These are phyloP conservation scores for Drosophila neutralis DNA, from an alignment of 2,888 invertebrate species.

Conservation along the genomic window DNA sequence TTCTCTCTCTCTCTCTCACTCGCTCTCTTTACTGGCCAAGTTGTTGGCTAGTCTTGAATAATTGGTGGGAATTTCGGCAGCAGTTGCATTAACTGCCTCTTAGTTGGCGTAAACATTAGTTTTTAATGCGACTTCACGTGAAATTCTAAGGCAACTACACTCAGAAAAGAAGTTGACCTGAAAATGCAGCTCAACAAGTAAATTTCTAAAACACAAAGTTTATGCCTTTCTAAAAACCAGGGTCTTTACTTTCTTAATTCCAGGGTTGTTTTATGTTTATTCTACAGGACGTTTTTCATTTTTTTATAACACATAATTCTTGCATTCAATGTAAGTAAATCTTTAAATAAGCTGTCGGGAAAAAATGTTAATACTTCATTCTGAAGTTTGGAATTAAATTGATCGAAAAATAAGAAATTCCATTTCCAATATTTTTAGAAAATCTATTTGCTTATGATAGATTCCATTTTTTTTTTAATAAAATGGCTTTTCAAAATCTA, in stretches of 20 bases:
- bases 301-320: background rate
- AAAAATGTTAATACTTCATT: background rate
- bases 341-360: background rate
- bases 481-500: background rate
- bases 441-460: background rate
- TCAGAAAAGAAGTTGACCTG: slow-evolving; percentile 15
- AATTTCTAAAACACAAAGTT: background rate
- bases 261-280: background rate
- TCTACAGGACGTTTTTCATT: background rate
- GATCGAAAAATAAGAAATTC: fast-evolving
- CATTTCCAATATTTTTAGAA: background rate
- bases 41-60: background rate
- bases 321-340: background rate
- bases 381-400: background rate
- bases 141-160: slow-evolving; percentile 42
- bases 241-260: background rate
- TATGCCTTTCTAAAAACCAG: background rate
- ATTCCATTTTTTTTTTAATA: too few species aligned
- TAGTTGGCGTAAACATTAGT: background rate
- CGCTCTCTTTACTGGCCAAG: background rate
- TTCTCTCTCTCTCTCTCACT: background rate
- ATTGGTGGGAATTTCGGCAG: slow-evolving; percentile 32
- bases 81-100: slow-evolving; percentile 1
- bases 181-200: background rate
- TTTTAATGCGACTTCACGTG: slow-evolving; percentile 34